These are phyloP conservation scores for Phenacoccus solenopsis DNA, from an alignment of 1,140 invertebrate genomes.

Conservation along the genomic window DNA sequence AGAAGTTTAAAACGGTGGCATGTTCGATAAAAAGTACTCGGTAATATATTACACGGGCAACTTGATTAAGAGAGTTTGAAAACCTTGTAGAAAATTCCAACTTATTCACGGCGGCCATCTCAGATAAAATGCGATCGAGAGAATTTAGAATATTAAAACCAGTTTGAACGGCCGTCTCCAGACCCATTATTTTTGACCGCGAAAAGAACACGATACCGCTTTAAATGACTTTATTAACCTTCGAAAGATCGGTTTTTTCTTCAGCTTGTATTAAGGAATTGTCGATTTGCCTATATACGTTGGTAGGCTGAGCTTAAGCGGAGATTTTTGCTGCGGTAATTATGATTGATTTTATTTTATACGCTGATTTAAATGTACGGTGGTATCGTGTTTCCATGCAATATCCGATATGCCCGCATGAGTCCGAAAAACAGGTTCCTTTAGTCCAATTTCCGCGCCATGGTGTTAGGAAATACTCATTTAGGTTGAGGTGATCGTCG, in stretches of 20 bases:
- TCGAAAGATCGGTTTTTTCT: not conserved
- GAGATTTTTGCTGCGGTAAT: too few species aligned
- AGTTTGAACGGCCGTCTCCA: not conserved
- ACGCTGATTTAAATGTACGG: too few species aligned
- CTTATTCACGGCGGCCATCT: not conserved
- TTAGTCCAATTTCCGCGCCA: too few species aligned
- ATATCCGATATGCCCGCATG: too few species aligned
- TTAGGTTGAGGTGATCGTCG: too few species aligned
- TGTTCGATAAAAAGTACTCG: not conserved
- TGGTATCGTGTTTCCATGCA: too few species aligned
- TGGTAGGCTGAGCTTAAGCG: too few species aligned
- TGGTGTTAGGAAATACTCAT: too few species aligned
- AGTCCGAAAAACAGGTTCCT: too few species aligned
- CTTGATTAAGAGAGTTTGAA: not conserved
- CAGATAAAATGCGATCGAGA: not conserved
- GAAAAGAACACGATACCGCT: not conserved
- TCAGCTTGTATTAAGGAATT: too few species aligned
- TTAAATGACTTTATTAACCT: constrained; percentile 11
- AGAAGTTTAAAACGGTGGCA: not conserved
- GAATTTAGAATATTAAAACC: not conserved
- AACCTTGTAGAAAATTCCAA: not conserved
- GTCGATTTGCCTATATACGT: too few species aligned
- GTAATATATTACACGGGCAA: not conserved
- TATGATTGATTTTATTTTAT: too few species aligned
- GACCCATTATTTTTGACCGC: constrained; percentile 6